phyloP scores from a whole-genome alignment of 2,113 vertebrate genomes.

The Tylochromis polylepis region DNA sequence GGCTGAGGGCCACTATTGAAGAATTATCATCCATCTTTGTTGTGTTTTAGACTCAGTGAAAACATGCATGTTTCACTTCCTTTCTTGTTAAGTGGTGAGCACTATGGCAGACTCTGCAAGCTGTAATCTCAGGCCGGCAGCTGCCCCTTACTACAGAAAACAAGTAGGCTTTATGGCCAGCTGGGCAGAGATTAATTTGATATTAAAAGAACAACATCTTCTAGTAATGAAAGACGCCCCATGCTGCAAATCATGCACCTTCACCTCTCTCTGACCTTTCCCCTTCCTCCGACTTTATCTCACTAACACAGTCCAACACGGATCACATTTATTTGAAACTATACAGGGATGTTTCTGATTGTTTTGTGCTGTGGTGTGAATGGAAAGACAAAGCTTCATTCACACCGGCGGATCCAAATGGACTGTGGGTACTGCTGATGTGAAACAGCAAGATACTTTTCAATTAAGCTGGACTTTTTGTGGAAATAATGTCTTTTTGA shows the following conservation, averaged over 20 bases:
- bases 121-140: constrained; percentile 35
- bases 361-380: constrained; percentile 14
- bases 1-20: constrained; percentile 60
- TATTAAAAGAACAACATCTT: constrained; percentile 1
- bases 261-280: constrained; percentile 40
- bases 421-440: background rate
- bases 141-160: constrained; percentile 17
- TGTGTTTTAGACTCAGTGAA: constrained; percentile 35
- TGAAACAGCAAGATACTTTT: background rate
- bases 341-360: constrained; percentile 21
- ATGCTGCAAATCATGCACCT: background rate
- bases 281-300: constrained; percentile 31
- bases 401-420: background rate
- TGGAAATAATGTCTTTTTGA: background rate
- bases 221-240: background rate
- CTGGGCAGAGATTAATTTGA: background rate
- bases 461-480: background rate
- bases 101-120: background rate
- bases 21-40: constrained; percentile 62
- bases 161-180: background rate
- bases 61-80: constrained; percentile 39
- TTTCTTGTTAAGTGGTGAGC: constrained; percentile 1
- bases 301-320: background rate
- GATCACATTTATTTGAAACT: constrained; percentile 28
- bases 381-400: constrained; percentile 19